These are phyloP conservation scores for Tholera decimalis DNA, from an alignment of 2,888 invertebrate genomes.

Conservation along the genomic window DNA sequence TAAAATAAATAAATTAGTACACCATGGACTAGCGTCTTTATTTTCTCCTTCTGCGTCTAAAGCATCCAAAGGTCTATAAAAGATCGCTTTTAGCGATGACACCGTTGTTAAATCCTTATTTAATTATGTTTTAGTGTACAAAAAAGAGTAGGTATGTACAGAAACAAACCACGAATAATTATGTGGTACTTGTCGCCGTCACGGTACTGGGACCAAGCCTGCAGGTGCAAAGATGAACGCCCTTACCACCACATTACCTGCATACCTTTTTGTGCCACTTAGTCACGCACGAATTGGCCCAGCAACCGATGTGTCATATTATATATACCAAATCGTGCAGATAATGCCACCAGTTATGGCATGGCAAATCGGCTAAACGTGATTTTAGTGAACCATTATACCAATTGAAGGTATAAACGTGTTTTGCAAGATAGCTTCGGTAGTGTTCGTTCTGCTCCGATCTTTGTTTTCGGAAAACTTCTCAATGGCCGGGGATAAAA, in stretches of 20 bases:
- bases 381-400: slow-evolving; percentile 60
- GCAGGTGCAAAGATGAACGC: slow-evolving; percentile 54
- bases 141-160: too few species aligned
- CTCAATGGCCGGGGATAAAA: too few species aligned
- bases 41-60: too few species aligned
- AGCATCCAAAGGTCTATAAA: too few species aligned
- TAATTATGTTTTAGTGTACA: too few species aligned
- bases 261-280: slow-evolving; percentile 48
- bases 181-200: slow-evolving; percentile 22
- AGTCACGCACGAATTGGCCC: slow-evolving; percentile 60
- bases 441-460: slow-evolving; percentile 33
- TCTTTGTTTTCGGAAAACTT: too few species aligned
- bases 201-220: slow-evolving; percentile 9
- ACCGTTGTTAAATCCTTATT: too few species aligned
- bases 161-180: neutral
- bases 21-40: too few species aligned
- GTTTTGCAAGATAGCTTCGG: slow-evolving; percentile 53
- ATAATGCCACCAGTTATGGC: slow-evolving; percentile 57
- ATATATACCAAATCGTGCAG: slow-evolving; percentile 50
- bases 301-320: slow-evolving; percentile 64
- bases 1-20: too few species aligned
- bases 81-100: too few species aligned
- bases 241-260: slow-evolving; percentile 37
- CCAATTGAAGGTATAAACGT: slow-evolving; percentile 43
- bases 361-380: slow-evolving; percentile 62